Evolutionary conservation across 2,888 invertebrate genomes (phyloP), one percentile per base, ranked within the genome.

Genomic region (Allygus modestus): DNA sequence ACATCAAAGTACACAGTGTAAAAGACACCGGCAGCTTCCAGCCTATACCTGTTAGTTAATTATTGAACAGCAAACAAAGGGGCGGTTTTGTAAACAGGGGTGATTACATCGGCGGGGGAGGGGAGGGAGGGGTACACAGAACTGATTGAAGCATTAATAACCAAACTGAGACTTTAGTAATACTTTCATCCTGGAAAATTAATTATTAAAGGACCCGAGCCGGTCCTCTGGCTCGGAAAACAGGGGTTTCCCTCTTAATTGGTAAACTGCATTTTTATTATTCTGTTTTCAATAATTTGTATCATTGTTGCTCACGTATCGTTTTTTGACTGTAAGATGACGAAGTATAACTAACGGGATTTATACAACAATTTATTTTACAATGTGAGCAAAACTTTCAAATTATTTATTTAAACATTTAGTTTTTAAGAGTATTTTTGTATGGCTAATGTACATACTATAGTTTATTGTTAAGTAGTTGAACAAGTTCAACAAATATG

Each of bases 91-190:
- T 77, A 77, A 77, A 77, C 77, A 77, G 31, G 77, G 77, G 77
- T 28, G 77, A 77, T 77, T 77, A 77, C 77, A 77, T 23, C 28
- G 77, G 51, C 23, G 51, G 43, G 77, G 26, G 46, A 26, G 77
- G 26, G 71, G 41, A 15, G 73, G 43, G 43, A 7, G 43, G 77
- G 43, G 77, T 15, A 51, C 46, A 77, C 77, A 77, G 23, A 17
- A 20, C 77, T 77, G 77, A 77, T 77, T 77, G 77, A 77, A 77
- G 20, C 77, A 77, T 77, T 77, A 77, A 77, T 77, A 77, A 77
- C 77, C 46, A 77, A 77, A 43, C 23, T 77, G 77, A 46, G 77
- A 51, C 77, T 77, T 77, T 17, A 28, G 20, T 77, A 77, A 77
- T 77, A 77, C 77, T 77, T 73, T 73, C 73, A 73, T 37, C 37